Evolutionary conservation across 2,888 invertebrate species (phyloP).

Genomic region (Marasmarcha lunaedactyla): DNA sequence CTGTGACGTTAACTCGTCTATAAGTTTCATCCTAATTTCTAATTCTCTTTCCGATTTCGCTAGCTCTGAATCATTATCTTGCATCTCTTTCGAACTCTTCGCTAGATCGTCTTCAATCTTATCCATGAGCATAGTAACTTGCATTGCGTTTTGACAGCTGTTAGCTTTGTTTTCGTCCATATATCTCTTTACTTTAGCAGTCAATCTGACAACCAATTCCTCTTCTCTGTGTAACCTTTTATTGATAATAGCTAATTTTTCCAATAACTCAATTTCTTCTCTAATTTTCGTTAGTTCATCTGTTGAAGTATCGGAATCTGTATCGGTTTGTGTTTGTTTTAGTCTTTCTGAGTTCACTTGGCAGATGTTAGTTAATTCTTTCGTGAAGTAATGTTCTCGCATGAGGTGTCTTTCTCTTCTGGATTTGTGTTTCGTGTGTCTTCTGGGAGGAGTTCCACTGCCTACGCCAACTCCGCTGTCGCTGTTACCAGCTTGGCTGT

Average conservation of each 20-base stretch:
- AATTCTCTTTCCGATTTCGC: constrained; percentile 62
- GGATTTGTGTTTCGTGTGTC: constrained; percentile 65
- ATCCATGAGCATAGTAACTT: constrained; percentile 56
- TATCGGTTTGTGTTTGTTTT: constrained; percentile 48
- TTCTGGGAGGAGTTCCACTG: constrained; percentile 71
- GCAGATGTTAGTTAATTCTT: constrained; percentile 64
- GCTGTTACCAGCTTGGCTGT: constrained; percentile 74
- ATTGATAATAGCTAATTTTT: constrained; percentile 79
- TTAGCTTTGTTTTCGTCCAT: constrained; percentile 62
- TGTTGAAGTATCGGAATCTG: constrained; percentile 60
- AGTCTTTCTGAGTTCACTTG: constrained; percentile 63
- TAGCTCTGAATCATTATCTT: constrained; percentile 59
- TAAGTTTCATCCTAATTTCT: constrained; percentile 60
- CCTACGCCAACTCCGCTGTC: constrained; percentile 78
- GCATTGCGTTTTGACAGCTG: constrained; percentile 56
- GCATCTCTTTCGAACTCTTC: constrained; percentile 62
- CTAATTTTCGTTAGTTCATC: constrained; percentile 69
- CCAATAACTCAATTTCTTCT: constrained; percentile 78
- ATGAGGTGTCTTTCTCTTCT: constrained; percentile 64
- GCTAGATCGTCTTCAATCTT: constrained; percentile 66
- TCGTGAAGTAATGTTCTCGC: constrained; percentile 67
- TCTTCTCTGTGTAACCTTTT: constrained; percentile 80
- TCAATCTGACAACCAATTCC: constrained; percentile 76
- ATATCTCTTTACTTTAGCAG: constrained; percentile 73
- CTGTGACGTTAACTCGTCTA: constrained; percentile 66